Evolutionary conservation across 2,888 invertebrate species (phyloP).

Genomic region (Cancer borealis): DNA sequence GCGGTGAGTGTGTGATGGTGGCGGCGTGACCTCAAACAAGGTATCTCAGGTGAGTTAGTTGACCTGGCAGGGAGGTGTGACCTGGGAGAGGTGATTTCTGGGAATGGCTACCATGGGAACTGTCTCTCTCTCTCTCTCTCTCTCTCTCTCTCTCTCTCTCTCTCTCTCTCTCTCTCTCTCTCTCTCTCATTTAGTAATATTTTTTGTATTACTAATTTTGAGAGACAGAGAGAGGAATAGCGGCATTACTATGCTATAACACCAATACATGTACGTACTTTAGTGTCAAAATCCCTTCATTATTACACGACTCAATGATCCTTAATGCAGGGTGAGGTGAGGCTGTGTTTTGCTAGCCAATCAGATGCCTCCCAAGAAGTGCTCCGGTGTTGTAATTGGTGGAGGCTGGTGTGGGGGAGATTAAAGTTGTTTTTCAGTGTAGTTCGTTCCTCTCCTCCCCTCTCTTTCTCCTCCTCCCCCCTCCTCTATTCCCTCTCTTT

Average conservation of each 20-base stretch:
- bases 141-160: constrained; percentile 55
- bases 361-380: too few relatives aligned
- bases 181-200: not conserved
- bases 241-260: too few relatives aligned
- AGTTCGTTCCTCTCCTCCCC: not conserved
- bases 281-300: too few relatives aligned
- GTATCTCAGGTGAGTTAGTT: not conserved
- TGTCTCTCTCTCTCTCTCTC: not conserved
- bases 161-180: constrained; percentile 45
- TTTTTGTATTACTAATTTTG: not conserved
- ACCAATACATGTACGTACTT: too few relatives aligned
- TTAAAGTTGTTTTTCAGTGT: not conserved
- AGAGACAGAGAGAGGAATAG: too few relatives aligned
- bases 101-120: not conserved
- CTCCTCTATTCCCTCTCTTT: not conserved
- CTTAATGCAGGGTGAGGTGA: too few relatives aligned
- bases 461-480: not conserved
- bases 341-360: too few relatives aligned
- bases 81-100: not conserved
- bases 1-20: not conserved
- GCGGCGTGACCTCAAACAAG: not conserved
- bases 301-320: too few relatives aligned
- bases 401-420: not conserved
- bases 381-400: not conserved
- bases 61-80: not conserved